Conservation (phyloP, 2,797 vertebrate genomes). For the Euthynnus affinis region DNA sequence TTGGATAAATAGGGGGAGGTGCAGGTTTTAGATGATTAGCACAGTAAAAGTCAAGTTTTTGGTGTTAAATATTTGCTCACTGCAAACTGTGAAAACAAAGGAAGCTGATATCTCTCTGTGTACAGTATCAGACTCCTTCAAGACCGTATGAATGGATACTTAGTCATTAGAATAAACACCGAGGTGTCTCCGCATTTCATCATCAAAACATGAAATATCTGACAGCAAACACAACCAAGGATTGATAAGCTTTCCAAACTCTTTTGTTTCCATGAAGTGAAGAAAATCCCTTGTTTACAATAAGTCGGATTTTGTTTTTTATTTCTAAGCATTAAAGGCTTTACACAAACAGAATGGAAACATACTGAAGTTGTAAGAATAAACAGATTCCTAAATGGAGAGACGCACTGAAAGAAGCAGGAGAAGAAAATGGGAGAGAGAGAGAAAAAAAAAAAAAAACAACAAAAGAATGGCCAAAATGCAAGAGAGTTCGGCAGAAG, state of each 20-base stretch:
- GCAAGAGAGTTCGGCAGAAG: neutral
- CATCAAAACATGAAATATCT: neutral
- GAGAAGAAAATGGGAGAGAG: neutral
- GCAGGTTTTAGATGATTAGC: too few relatives aligned
- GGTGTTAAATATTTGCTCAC: neutral
- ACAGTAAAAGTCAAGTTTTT: too few relatives aligned
- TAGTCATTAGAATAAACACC: neutral
- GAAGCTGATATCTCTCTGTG: neutral
- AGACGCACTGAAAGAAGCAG: neutral
- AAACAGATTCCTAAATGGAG: slow-evolving; percentile 6
- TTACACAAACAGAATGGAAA: neutral
- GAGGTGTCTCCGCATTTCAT: neutral
- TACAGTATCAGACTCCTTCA: neutral
- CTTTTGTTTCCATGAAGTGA: neutral
- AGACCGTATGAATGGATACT: neutral
- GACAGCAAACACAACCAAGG: slow-evolving; percentile 1
- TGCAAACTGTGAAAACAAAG: too few relatives aligned
- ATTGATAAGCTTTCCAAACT: slow-evolving; percentile 7
- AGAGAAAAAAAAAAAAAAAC: too few relatives aligned
- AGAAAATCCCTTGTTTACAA: neutral
- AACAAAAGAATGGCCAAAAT: neutral
- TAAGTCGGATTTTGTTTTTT: neutral
- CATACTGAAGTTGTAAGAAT: neutral
- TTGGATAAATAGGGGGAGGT: too few relatives aligned
- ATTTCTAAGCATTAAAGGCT: neutral